Conservation (phyloP, 2,797 vertebrate species). For the Pempheris klunzingeri region DNA sequence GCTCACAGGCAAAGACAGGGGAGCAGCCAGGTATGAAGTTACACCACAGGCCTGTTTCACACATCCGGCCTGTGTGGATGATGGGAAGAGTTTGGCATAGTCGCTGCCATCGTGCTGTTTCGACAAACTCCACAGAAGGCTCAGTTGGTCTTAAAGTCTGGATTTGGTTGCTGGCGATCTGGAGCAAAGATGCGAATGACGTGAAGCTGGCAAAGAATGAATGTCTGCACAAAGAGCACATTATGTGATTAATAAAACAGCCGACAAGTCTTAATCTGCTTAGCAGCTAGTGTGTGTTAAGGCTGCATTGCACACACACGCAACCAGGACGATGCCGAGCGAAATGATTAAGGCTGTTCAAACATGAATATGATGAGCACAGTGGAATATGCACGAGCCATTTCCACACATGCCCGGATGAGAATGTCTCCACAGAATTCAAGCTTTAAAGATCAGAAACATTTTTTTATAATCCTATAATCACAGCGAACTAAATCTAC, state of each 20-base stretch:
- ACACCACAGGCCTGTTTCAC: conserved; percentile 25
- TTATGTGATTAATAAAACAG: not conserved
- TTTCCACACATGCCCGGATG: not conserved
- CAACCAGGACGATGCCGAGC: conserved; percentile 16
- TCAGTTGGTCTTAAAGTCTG: conserved; percentile 30
- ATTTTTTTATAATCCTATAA: not conserved
- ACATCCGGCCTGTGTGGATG: conserved; percentile 22
- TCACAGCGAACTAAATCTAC: not conserved
- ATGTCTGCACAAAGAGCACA: not conserved
- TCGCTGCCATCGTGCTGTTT: not conserved
- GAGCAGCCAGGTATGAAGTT: conserved; percentile 50
- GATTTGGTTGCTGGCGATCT: conserved; percentile 17
- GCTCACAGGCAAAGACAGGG: conserved; percentile 22
- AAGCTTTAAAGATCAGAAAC: conserved; percentile 1
- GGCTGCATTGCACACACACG: not conserved
- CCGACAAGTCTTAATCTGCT: conserved; percentile 14
- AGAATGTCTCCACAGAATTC: not conserved
- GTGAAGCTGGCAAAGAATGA: not conserved
- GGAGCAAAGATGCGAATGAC: conserved; percentile 18
- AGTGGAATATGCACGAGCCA: conserved; percentile 13
- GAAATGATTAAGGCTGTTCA: conserved; percentile 32
- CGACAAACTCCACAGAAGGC: conserved; percentile 25
- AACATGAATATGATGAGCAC: conserved; percentile 49
- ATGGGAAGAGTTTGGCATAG: conserved; percentile 26
- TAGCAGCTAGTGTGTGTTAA: not conserved